Percentiles rank a stretch among this genome's conserved stretches.
Conservation (phyloP, 2,888 invertebrate genomes). For the Sinodicranocentrus sp. region DNA sequence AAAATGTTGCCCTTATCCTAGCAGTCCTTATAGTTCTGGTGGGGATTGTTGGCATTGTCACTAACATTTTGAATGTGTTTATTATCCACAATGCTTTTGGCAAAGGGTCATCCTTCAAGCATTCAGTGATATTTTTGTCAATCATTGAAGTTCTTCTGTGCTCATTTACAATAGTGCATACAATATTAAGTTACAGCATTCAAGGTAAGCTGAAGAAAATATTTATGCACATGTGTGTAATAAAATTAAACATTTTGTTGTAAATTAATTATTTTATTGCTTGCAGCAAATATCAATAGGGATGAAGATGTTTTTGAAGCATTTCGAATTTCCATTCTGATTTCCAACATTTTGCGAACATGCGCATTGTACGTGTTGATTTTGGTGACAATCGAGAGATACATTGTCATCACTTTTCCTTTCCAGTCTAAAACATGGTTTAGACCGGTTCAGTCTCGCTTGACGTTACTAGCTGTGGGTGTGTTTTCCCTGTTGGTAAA, state of each 20-base stretch:
- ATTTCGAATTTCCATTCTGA: background rate
- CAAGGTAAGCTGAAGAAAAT: background rate
- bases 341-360: background rate
- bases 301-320: background rate
- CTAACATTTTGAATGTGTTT: background rate
- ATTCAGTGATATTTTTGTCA: background rate
- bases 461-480: background rate
- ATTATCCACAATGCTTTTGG: background rate
- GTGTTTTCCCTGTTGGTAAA: background rate
- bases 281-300: background rate
- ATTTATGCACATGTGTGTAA: background rate
- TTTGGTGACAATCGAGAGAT: background rate
- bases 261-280: slow-evolving; percentile 2
- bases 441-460: background rate
- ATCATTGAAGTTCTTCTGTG: background rate
- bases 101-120: background rate
- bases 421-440: background rate
- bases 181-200: background rate
- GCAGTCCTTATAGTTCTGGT: no score
- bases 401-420: background rate
- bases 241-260: no score
- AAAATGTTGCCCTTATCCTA: no score
- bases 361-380: background rate
- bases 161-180: background rate
- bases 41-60: slow-evolving; percentile 6